Conservation (phyloP, 2,888 invertebrate species). For the Priapulus caudatus region DNA sequence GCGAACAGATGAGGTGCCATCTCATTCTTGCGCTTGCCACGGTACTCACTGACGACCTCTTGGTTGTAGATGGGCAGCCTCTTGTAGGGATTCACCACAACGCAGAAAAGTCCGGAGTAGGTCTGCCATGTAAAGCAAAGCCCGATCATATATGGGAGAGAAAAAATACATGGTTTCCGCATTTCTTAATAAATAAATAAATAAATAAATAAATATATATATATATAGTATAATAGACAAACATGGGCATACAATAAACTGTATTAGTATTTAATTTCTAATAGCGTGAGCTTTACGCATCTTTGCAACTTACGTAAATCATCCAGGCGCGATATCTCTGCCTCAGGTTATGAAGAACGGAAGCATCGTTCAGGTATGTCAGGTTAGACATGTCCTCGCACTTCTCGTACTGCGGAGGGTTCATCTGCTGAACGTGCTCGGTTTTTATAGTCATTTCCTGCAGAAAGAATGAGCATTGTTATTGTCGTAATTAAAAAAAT, state of each 20-base stretch:
- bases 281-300: too few species aligned
- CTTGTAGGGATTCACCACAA: neutral
- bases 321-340: conserved; percentile 92
- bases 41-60: neutral
- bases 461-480: too few species aligned
- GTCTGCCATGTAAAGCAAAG: too few species aligned
- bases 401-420: conserved; percentile 98
- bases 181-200: too few species aligned
- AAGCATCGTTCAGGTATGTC: conserved; percentile 98
- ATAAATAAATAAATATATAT: too few species aligned
- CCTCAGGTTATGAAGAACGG: conserved; percentile 95
- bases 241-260: too few species aligned
- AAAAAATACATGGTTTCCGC: too few species aligned
- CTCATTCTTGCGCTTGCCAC: neutral
- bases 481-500: too few species aligned
- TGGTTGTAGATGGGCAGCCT: neutral
- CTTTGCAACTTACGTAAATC: conserved; percentile 96
- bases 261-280: too few species aligned
- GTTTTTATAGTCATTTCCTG: neutral
- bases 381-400: conserved; percentile 96
- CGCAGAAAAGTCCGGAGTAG: conserved; percentile 1
- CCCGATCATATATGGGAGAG: too few species aligned
- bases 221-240: too few species aligned
- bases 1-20: neutral
- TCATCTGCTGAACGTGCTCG: conserved; percentile 56